These are phyloP conservation scores for Druceiella hillmani DNA, from an alignment of 2,888 invertebrate genomes.

Conservation along the genomic window DNA sequence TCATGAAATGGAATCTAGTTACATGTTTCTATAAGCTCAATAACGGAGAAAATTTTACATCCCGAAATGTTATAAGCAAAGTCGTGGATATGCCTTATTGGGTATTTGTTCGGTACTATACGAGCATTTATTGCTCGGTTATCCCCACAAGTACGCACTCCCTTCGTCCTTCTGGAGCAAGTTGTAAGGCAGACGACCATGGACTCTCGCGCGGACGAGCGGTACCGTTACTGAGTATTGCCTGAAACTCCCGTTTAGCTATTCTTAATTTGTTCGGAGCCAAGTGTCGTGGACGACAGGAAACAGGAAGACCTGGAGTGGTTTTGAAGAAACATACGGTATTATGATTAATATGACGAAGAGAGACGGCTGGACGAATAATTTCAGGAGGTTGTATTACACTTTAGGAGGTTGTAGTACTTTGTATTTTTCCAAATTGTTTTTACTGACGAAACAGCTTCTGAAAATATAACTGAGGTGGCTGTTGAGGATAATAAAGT, in stretches of 20 bases:
- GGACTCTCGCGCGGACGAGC: constrained; percentile 16
- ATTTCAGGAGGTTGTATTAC: neutral
- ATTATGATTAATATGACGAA: constrained; percentile 17
- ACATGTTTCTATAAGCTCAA: constrained; percentile 29
- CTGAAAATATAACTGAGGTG: neutral
- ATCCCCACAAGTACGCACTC: constrained; percentile 27
- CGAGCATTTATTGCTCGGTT: constrained; percentile 25
- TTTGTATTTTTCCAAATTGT: neutral
- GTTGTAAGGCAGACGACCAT: constrained; percentile 25
- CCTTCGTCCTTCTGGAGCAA: constrained; percentile 23
- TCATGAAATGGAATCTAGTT: constrained; percentile 29
- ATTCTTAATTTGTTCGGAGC: constrained; percentile 13
- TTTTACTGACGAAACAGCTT: neutral
- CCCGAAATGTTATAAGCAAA: constrained; percentile 21
- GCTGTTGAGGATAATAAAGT: neutral
- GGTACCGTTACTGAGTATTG: constrained; percentile 17
- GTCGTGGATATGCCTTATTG: constrained; percentile 27
- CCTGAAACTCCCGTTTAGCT: constrained; percentile 17
- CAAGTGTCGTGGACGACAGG: constrained; percentile 14
- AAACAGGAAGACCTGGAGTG: constrained; percentile 21
- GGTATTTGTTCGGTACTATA: constrained; percentile 23
- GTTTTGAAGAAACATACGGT: constrained; percentile 20
- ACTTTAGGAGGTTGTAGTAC: neutral
- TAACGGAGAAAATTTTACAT: constrained; percentile 22
- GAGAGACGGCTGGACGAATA: neutral